Evolutionary conservation across 2,113 vertebrate species (phyloP).

Genomic region (Nyctereutes procyonoides): DNA sequence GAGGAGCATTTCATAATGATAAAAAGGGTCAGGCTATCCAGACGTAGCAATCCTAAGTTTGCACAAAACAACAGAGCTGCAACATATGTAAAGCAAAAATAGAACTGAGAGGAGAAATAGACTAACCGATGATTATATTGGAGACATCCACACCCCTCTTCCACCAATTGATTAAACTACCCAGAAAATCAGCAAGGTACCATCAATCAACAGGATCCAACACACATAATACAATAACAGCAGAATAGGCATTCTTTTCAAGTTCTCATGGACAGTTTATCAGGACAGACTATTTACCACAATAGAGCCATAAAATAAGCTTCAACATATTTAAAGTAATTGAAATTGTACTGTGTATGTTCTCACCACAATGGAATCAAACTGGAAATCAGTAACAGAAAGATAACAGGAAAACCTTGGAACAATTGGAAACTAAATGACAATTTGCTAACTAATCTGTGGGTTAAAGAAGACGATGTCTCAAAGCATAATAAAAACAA

Average conservation of each 20-base stretch:
- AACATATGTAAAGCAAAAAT: neutral
- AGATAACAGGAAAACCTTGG: neutral
- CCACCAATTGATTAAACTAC: neutral
- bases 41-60: neutral
- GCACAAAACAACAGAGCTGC: neutral
- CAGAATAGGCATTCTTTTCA: neutral
- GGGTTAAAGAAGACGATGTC: neutral
- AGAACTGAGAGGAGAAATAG: neutral
- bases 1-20: neutral
- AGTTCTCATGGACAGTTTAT: neutral
- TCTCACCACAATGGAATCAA: neutral
- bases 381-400: neutral
- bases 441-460: neutral
- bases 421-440: neutral
- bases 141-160: neutral
- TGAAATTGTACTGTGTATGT: neutral
- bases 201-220: neutral
- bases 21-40: neutral
- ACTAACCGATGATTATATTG: neutral
- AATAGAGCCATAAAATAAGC: neutral
- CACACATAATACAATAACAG: neutral
- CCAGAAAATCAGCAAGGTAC: neutral
- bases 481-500: neutral
- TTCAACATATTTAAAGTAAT: neutral
- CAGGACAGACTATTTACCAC: neutral